Evolutionary conservation across 2,888 invertebrate species (phyloP), one percentile per base, ranked within the genome.

Genomic region (Rhaphigaster nebulosa): DNA sequence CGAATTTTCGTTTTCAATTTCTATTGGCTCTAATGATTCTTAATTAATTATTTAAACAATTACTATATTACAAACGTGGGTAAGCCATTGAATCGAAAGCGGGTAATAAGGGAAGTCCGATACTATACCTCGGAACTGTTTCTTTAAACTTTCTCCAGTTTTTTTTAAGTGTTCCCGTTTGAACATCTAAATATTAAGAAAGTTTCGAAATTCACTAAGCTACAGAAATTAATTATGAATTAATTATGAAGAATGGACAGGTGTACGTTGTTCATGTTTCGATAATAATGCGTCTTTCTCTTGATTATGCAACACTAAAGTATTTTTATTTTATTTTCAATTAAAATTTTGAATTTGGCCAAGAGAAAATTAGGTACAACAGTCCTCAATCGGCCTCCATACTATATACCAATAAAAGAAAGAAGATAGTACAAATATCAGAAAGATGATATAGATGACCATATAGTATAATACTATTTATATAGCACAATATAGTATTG

Each of bases 111-210:
- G 60, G n/a, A 60, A 65, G 65, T 60, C 60, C 65, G 6, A 65
- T 65, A 65, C 65, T 65, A 15, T 0, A 60, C 1, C 29, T 29
- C 29, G 29, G 65, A 65, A 65, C 12, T 65, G n/a, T 29, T 29
- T 65, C 65, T 65, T 29, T 65, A 4, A 29, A 29, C 29, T 65
- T 65, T 65, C 29, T 65, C 29, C 65, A 15, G 12, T 65, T 65
- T 65, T 29, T 65, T 65, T 65, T 65, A 29, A 29, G 15, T 20
- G 13, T 65, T 65, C 65, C 65, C 29, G 65, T 65, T 65, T 65
- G 65, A 65, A 65, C 65, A 65, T 29, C 29, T 65, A 65, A 65
- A 65, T 65, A 65, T 65, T 29, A 65, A 65, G 65, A 65, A 65
- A 65, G 65, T 65, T 65, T 65, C 65, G n/a, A 29, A 65, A 65